Percentiles rank a stretch among this genome's conserved stretches.
Evolutionary conservation across 2,113 vertebrate genomes (phyloP).

Genomic region (Phalacrocorax pelagicus): DNA sequence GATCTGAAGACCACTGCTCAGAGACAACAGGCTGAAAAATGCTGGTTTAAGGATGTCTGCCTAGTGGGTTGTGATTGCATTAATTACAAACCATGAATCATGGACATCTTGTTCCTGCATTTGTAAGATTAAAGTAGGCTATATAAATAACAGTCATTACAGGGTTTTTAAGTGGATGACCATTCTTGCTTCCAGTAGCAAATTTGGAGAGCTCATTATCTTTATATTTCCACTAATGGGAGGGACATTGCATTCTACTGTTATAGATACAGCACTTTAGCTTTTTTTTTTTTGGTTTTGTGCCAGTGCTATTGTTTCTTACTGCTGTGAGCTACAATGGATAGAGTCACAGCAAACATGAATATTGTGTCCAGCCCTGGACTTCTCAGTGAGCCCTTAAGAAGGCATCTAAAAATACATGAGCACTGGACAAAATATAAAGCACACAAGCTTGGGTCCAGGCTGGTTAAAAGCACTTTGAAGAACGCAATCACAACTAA

Average conservation of each 20-base stretch:
- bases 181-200: background rate
- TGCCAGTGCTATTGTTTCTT: background rate
- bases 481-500: no score
- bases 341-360: background rate
- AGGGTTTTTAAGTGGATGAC: background rate
- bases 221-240: background rate
- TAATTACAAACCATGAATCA: conserved; percentile 7
- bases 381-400: background rate
- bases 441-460: background rate
- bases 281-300: background rate
- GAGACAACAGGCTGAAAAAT: background rate
- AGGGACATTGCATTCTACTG: background rate
- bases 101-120: background rate
- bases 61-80: background rate
- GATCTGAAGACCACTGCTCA: background rate
- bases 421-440: background rate
- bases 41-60: background rate
- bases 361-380: background rate
- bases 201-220: background rate
- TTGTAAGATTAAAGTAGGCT: background rate
- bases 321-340: background rate
- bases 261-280: background rate
- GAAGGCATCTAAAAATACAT: background rate
- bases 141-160: background rate
- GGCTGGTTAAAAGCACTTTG: background rate